A percentile compares a stretch with the other conserved stretches of the same genome.
Evolutionary conservation across 2,113 vertebrate species (phyloP).

Genomic region (Pyrgilauda ruficollis): DNA sequence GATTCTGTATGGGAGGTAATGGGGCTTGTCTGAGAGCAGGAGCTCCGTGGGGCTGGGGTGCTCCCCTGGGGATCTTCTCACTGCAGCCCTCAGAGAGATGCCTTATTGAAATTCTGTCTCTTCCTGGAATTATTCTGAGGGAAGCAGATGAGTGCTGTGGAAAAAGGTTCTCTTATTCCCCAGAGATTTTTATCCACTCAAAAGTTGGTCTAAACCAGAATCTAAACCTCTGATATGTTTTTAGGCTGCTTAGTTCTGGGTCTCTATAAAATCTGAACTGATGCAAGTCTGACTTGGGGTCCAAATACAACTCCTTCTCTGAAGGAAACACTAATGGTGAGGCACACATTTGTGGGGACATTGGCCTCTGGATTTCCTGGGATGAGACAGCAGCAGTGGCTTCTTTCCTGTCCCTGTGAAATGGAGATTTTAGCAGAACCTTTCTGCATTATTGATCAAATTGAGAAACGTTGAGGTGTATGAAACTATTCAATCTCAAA

Average conservation of each 20-base stretch:
- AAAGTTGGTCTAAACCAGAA: not conserved
- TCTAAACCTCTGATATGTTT: not conserved
- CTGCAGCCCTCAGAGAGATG: not conserved
- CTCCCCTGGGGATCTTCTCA: not conserved
- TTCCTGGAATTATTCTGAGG: not conserved
- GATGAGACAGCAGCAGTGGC: not conserved
- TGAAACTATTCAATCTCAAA: not conserved
- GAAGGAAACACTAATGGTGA: not conserved
- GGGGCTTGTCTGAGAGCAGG: not conserved
- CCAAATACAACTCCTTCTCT: not conserved
- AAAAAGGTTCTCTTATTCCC: not conserved
- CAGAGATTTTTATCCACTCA: not conserved
- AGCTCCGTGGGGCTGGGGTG: not conserved
- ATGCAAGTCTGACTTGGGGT: not conserved
- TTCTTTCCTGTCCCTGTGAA: not conserved
- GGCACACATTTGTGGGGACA: not conserved
- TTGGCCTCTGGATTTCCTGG: not conserved
- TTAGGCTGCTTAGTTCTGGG: not conserved
- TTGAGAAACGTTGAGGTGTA: not conserved
- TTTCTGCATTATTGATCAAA: not conserved
- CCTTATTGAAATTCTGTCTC: constrained; percentile 8
- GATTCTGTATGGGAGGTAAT: not conserved
- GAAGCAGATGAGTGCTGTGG: not conserved
- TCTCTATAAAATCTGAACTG: not conserved
- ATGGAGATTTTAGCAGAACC: not conserved